Evolutionary conservation across 2,797 vertebrate species (phyloP).

Genomic region (Eulemur albifrons): DNA sequence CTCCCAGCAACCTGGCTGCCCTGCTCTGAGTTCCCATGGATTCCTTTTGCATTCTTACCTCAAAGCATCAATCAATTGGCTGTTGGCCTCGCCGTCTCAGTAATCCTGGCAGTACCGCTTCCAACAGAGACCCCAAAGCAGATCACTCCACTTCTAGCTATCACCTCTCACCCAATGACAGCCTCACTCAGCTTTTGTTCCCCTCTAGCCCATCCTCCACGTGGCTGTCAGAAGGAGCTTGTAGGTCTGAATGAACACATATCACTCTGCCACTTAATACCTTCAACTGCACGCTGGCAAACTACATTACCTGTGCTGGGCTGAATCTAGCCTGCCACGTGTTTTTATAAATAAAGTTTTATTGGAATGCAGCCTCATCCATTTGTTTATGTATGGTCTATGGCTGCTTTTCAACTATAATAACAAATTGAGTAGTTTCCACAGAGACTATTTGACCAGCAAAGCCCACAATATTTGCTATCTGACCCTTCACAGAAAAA

Average conservation of each 20-base stretch:
- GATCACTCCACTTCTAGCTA: background rate
- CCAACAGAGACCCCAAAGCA: background rate
- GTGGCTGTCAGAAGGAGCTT: background rate
- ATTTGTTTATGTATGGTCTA: background rate
- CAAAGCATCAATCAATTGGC: background rate
- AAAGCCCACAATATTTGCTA: background rate
- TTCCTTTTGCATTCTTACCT: background rate
- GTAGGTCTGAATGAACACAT: background rate
- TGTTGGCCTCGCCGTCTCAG: background rate
- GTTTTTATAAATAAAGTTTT: background rate
- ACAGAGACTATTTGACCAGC: background rate
- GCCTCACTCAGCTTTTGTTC: background rate
- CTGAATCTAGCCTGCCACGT: background rate
- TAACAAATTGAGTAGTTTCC: background rate
- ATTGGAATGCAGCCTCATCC: background rate
- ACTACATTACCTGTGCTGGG: too few relatives aligned
- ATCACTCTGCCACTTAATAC: background rate
- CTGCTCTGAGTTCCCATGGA: background rate
- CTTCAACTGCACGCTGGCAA: background rate
- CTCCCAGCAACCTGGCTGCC: background rate
- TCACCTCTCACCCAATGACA: background rate
- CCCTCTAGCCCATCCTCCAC: background rate
- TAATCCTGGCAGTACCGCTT: background rate
- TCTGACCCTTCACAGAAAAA: background rate
- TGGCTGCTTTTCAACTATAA: background rate